These are phyloP conservation scores for Gulo gulo DNA, from an alignment of 2,113 vertebrate genomes.

Conservation along the genomic window DNA sequence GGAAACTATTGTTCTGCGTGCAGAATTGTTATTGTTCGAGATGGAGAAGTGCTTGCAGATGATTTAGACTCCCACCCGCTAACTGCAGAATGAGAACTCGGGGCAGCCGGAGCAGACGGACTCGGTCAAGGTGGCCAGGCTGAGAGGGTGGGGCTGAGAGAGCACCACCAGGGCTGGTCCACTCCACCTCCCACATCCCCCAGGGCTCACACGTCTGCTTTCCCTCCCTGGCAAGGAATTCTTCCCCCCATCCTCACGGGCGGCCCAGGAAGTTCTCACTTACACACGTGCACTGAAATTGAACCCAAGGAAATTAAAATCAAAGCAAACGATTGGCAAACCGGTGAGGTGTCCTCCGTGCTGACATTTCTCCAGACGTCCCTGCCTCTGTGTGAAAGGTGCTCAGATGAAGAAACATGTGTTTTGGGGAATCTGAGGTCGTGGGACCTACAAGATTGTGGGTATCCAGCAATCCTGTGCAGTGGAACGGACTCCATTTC, in stretches of 20 bases:
- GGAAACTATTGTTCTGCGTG: too few relatives aligned
- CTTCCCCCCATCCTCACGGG: neutral
- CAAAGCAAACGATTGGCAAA: neutral
- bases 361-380: neutral
- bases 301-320: neutral
- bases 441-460: fast-evolving
- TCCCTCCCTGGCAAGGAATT: neutral
- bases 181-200: fast-evolving
- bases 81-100: neutral
- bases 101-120: neutral
- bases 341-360: neutral
- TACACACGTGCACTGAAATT: neutral
- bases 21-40: neutral
- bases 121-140: neutral
- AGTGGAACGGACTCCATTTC: neutral
- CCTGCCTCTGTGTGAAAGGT: neutral
- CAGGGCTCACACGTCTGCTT: neutral
- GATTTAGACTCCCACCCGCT: neutral
- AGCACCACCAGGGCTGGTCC: fast-evolving
- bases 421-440: neutral
- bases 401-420: too few relatives aligned
- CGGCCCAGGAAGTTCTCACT: neutral
- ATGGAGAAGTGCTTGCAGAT: too few relatives aligned
- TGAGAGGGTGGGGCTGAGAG: neutral
- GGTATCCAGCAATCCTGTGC: neutral